Evolutionary conservation across 2,888 invertebrate species (phyloP), one percentile per base, ranked within the genome.

Genomic region (Leucophenga maculata): DNA sequence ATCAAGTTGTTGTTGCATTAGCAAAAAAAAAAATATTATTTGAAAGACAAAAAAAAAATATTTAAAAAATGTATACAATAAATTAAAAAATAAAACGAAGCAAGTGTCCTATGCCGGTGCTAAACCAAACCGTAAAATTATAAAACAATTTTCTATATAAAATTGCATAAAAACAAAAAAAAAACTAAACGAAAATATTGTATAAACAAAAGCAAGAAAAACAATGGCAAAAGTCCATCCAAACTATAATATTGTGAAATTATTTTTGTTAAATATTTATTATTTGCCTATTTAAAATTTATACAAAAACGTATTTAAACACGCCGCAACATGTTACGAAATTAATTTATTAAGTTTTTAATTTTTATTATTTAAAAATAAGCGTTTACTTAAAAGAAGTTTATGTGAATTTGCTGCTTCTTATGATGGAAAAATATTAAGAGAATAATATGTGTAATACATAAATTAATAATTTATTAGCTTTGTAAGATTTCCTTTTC

Each of bases 71-170:
- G 46, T 9, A 26, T 52, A 59, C 16, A 74, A 50, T 1, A 4
- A 50, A 50, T 8, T 4, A 50, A 4, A 50, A 16, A 50, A 13
- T 50, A 50, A 64, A 48, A 79, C 85, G 83, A 84, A 84, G 85
- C 79, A 86, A 86, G 87, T 87, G 84, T 88, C 87, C 88, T 87
- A 87, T 79, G 79, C 83, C 78, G 87, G 87, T 88, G 87, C 87
- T 87, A 86, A 82, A 83, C 84, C 83, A 75, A 76, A 75, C 70
- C 39, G 39, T 39, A 39, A 39, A 39, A 39, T 39, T 11, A 39
- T 39, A 39, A 39, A 65, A 71, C 68, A 78, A 74, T 82, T 82
- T 78, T 75, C 78, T 69, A 72, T 60, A 70, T 67, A 67, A 59
- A 76, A 76, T 73, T 39, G 39, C 39, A 75, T 66, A 72, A 73